Evolutionary conservation across 2,797 vertebrate species (phyloP), one percentile per base, ranked within the genome.

Genomic region (Phaenicophaeus curvirostris): DNA sequence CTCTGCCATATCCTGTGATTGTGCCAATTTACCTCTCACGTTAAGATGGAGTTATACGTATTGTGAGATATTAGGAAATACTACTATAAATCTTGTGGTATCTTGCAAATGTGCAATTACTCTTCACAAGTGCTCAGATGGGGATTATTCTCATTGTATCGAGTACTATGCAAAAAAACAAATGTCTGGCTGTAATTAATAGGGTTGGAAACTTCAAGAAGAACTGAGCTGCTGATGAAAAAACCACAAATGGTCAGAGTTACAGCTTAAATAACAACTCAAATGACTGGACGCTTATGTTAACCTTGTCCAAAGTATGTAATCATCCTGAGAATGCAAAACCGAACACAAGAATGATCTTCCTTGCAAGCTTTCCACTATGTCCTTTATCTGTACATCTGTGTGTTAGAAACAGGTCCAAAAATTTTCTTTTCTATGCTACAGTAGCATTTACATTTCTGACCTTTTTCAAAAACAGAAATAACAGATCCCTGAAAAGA

Each of bases 61-160:
- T 35, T 39, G 41, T 0, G 0, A 86, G 71, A 90, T 81, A 91
- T 53, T 76, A 85, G 73, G 66, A 85, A 82, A 95, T 90, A 80
- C 21, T 94, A 54, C 77, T 17, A 94, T 94, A 95, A 97, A 96
- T 95, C 78, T 82, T 84, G 41, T 27, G 89, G 48, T 93, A 86
- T 93, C 92, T 96, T 82, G 41, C 67, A 90, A 94, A 96, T 27
- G n/a, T 91, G 71, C 89, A 91, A 95, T 95, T 94, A 88, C 67
- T 96, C 95, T 91, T 93, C 76, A 42, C 55, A 82, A 96, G 89
- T 93, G 74, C 92, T 83, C 94, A 96, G 89, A 94, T 91, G 94
- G 94, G 94, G 85, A 94, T 96, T 96, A 85, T 77, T 90, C 93
- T 95, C 93, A 88, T 94, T 96, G 91, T 85, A 90, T 94, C 89